Evolutionary conservation across 2,888 invertebrate species (phyloP).

Genomic region (Sphecodes monilicornis): DNA sequence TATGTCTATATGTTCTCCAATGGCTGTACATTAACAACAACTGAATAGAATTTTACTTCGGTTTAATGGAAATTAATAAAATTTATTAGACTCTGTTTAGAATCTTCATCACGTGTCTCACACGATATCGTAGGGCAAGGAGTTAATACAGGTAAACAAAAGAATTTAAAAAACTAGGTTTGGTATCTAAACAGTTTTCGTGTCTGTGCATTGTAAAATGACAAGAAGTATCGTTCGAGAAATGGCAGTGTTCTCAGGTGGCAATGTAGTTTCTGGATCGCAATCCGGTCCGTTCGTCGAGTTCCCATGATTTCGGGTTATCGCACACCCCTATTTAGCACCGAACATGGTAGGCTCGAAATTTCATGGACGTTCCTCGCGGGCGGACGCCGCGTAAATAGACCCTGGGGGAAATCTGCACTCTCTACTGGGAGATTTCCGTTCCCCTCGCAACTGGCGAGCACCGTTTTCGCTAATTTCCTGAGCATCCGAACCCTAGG

Average conservation of each 20-base stretch:
- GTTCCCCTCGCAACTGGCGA: conserved; percentile 56
- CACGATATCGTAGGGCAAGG: no score
- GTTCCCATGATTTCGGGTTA: conserved; percentile 1
- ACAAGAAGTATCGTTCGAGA: no score
- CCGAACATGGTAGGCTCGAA: conserved; percentile 49
- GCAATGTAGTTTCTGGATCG: not conserved
- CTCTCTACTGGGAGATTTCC: conserved; percentile 72
- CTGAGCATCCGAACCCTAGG: conserved; percentile 36
- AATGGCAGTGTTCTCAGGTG: not conserved
- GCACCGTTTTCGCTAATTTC: conserved; percentile 67
- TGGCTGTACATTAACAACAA: no score
- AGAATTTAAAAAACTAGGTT: no score
- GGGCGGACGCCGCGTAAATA: conserved; percentile 71
- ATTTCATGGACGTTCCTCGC: conserved; percentile 75
- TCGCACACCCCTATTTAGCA: not conserved
- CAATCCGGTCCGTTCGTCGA: not conserved
- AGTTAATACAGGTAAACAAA: no score
- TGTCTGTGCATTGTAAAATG: no score
- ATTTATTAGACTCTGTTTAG: no score
- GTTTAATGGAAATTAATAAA: no score
- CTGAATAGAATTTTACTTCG: no score
- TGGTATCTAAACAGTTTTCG: no score
- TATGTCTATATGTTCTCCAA: no score
- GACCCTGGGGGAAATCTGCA: conserved; percentile 81
- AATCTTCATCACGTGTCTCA: no score